Percentiles rank a stretch among this genome's conserved stretches.
Evolutionary conservation across 2,113 vertebrate species (phyloP).

Genomic region (Mormyrus iriodes): DNA sequence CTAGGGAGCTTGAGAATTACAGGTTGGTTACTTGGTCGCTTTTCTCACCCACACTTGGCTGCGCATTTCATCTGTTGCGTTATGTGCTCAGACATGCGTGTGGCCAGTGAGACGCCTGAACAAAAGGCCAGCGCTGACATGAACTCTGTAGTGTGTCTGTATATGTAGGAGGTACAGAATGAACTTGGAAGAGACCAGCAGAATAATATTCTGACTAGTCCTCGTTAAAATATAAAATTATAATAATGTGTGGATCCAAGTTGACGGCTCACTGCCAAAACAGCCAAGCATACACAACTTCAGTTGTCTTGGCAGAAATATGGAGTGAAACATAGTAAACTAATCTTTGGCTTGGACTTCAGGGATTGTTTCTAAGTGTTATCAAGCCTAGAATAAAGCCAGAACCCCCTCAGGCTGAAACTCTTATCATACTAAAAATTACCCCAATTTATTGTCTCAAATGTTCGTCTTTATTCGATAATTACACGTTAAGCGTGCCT

Average conservation of each 20-base stretch:
- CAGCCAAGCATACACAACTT: neutral
- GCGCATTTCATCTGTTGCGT: neutral
- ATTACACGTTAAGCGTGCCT: neutral
- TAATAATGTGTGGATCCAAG: neutral
- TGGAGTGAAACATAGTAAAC: neutral
- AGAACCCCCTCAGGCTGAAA: neutral
- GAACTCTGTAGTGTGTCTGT: neutral
- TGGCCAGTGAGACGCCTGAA: neutral
- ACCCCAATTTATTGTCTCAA: neutral
- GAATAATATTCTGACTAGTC: neutral
- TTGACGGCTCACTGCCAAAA: neutral
- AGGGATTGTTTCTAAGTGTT: conserved; percentile 3
- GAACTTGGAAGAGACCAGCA: neutral
- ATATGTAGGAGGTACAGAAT: neutral
- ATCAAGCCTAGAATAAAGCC: neutral
- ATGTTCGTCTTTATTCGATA: neutral
- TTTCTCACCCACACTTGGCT: neutral
- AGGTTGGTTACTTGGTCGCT: neutral
- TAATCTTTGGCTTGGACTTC: neutral
- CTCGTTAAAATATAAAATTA: neutral
- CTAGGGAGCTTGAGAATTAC: neutral
- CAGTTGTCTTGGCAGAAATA: neutral
- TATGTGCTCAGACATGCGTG: neutral
- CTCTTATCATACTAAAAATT: neutral
- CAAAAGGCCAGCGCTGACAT: neutral